These are phyloP conservation scores for Cheilosia vernalis DNA, from an alignment of 2,888 invertebrate genomes.

Conservation along the genomic window DNA sequence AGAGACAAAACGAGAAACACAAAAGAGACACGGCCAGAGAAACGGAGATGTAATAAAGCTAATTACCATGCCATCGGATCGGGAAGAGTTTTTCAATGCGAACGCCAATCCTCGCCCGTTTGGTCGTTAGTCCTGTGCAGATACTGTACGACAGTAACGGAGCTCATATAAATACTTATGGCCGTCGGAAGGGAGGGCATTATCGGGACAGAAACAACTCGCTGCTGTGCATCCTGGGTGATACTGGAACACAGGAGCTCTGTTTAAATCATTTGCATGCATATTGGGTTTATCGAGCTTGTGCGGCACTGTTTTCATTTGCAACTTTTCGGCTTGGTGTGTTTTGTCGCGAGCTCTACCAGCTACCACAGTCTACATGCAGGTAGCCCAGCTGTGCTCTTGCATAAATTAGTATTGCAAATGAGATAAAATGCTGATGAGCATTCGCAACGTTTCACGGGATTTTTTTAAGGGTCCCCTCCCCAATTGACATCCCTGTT, in stretches of 20 bases:
- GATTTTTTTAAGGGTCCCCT: conserved; percentile 42
- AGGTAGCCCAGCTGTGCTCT: conserved; percentile 49
- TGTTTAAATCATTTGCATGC: conserved; percentile 74
- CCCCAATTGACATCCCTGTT: conserved; percentile 57
- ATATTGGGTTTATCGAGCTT: conserved; percentile 73
- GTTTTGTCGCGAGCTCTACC: neutral
- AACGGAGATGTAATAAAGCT: conserved; percentile 67
- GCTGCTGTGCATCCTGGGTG: conserved; percentile 47
- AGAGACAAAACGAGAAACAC: conserved; percentile 26
- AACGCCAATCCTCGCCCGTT: conserved; percentile 20
- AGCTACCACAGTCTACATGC: neutral
- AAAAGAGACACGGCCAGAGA: conserved; percentile 44
- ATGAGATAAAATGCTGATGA: conserved; percentile 75
- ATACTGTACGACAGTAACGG: conserved; percentile 13
- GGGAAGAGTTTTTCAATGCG: conserved; percentile 43
- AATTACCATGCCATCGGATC: conserved; percentile 60
- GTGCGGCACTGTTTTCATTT: conserved; percentile 58
- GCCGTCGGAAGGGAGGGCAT: conserved; percentile 4
- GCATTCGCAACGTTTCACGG: conserved; percentile 44
- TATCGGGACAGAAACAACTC: conserved; percentile 37
- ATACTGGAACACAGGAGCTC: conserved; percentile 24
- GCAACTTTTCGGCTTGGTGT: conserved; percentile 48
- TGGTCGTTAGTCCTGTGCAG: conserved; percentile 38
- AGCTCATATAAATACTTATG: conserved; percentile 24
- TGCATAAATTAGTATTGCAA: conserved; percentile 74